Conservation (phyloP, 1,140 invertebrate genomes). For the Megalonaias nervosa region DNA sequence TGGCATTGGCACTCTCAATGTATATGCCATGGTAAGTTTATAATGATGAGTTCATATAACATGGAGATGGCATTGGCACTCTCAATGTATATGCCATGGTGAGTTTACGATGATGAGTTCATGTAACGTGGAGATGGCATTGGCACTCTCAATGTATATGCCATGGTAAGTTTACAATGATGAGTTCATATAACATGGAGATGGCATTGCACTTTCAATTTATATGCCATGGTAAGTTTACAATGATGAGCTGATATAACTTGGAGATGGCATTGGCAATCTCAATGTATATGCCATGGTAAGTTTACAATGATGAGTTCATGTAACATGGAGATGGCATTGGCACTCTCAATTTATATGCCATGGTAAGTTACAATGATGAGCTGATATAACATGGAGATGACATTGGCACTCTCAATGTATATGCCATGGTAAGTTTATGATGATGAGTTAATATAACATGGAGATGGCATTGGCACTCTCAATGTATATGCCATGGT, state of each 20-base stretch:
- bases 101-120: no score
- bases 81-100: no score
- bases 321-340: constrained; percentile 74
- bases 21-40: constrained; percentile 50
- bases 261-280: background rate
- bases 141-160: constrained; percentile 61
- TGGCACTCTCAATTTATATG: background rate
- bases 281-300: no score
- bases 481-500: no score
- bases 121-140: constrained; percentile 74
- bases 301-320: no score
- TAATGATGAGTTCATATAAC: background rate
- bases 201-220: constrained; percentile 51
- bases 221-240: constrained; percentile 50
- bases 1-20: constrained; percentile 59
- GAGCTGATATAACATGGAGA: constrained; percentile 68
- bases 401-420: constrained; percentile 59
- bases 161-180: constrained; percentile 33
- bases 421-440: constrained; percentile 50
- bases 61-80: background rate
- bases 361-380: background rate
- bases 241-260: background rate
- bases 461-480: background rate
- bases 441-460: background rate
- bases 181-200: background rate